Base-by-base conservation (phyloP, 2,888 invertebrate species). In the Euzetes globulus region DNA sequence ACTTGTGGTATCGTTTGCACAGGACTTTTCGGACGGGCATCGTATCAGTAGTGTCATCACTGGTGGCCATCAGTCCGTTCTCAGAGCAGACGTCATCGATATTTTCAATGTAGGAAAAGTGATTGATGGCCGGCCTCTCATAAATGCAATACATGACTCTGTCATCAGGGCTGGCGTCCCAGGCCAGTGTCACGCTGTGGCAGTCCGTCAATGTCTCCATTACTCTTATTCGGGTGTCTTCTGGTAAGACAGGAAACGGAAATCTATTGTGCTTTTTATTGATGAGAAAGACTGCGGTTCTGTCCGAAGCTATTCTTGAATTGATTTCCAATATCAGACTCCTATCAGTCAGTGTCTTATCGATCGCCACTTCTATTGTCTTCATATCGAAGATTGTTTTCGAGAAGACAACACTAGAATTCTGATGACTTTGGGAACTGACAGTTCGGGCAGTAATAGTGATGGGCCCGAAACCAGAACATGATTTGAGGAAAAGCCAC, bases 61-160 rank as follows among this genome's bases (percentile, higher is more conserved):
- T 17, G 4, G 1, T 29, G 1, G 25, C 7, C 3, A 33, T n/a
- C 0, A 22, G 19, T 25, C 45, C 5, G 27, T 71, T 47, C 15
- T 50, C 25, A 25, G 19, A 1, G 29, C 74, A 74, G 7, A 74
- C 50, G 19, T 70, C 19, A 15, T 45, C 33, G 0, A 68, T 19
- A 17, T 41, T 45, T 22, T 74, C 45, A 17, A 74, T 47, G 11
- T 13, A 17, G 3, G 41, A 37, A 2, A 52, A 65, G 29, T 75
- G 75, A 22, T 72, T 76, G 19, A 77, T 73, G 5, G 80, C 75
- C 73, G 80, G 79, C 25, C 79, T 80, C 75, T 80, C 78, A 75
- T 81, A 82, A 29, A 83, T 77, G 78, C 83, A 83, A 75, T 82
- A 83, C 45, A 78, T 79, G 63, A 81, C 82, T 72, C 80, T 80